These are phyloP conservation scores for Lepus americanus DNA, from an alignment of 2,113 vertebrate species.

Conservation along the genomic window DNA sequence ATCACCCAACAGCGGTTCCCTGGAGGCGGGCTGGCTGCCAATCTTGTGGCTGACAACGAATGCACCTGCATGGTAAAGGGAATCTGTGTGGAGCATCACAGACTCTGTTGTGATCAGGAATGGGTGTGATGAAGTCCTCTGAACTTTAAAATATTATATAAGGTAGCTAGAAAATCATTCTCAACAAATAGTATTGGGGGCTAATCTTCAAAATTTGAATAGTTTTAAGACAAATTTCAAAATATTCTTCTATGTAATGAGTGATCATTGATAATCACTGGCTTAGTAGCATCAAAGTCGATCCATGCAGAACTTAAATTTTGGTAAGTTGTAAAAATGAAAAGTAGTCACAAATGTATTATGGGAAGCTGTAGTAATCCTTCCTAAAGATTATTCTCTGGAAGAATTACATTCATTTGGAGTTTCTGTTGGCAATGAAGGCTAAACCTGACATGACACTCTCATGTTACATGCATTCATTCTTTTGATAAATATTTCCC, in stretches of 20 bases:
- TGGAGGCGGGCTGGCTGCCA: background rate
- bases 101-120: background rate
- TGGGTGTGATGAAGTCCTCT: background rate
- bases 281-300: background rate
- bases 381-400: background rate
- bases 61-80: background rate
- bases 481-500: background rate
- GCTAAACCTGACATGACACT: background rate
- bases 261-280: background rate
- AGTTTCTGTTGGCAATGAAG: background rate
- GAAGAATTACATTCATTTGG: background rate
- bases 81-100: background rate
- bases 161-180: background rate
- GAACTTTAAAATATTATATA: background rate
- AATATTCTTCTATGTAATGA: background rate
- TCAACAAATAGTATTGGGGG: background rate
- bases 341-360: background rate
- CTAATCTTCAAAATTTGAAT: background rate
- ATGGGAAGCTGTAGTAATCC: background rate
- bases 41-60: background rate
- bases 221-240: slow-evolving; percentile 40
- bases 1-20: background rate
- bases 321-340: background rate
- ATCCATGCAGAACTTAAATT: background rate
- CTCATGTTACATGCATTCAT: background rate